A percentile compares a stretch with the other conserved stretches of the same genome.
Conservation (phyloP, 1,140 invertebrate species). For the Ceratosolen solmsi region DNA sequence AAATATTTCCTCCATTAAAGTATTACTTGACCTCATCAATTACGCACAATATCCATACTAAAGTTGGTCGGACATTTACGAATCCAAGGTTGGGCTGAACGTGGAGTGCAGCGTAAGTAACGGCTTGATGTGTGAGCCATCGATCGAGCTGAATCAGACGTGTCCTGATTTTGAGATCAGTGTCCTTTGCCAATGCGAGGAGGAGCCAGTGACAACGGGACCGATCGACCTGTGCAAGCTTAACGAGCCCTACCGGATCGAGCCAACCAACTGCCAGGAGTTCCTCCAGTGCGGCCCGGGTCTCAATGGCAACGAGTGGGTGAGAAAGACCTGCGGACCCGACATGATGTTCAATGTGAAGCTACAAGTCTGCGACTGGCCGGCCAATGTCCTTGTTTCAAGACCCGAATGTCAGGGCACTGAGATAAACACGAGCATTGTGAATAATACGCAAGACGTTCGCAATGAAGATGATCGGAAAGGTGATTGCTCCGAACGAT, state of each 20-base stretch:
- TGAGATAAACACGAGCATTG: too few relatives aligned
- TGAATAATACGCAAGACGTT: neutral
- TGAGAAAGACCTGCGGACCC: constrained; percentile 76
- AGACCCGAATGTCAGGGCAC: constrained; percentile 75
- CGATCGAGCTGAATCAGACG: constrained; percentile 62
- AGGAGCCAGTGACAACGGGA: constrained; percentile 46
- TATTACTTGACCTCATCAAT: too few relatives aligned
- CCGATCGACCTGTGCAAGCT: constrained; percentile 62
- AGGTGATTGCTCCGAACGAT: neutral
- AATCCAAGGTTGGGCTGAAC: constrained; percentile 76
- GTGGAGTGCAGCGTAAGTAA: constrained; percentile 82
- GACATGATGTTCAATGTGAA: constrained; percentile 78
- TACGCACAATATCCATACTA: too few relatives aligned
- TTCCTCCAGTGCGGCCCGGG: constrained; percentile 72
- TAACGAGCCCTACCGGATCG: constrained; percentile 69
- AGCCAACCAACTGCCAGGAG: constrained; percentile 74
- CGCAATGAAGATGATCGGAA: neutral
- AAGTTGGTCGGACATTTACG: too few relatives aligned
- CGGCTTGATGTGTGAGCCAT: constrained; percentile 79
- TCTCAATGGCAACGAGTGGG: constrained; percentile 63
- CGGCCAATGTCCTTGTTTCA: constrained; percentile 75
- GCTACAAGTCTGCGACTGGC: constrained; percentile 78
- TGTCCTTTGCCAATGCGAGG: constrained; percentile 79
- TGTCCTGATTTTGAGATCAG: constrained; percentile 84
- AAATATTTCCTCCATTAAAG: too few relatives aligned